phyloP scores from a whole-genome alignment of 2,888 invertebrate species.

The Tethea ocularis region DNA sequence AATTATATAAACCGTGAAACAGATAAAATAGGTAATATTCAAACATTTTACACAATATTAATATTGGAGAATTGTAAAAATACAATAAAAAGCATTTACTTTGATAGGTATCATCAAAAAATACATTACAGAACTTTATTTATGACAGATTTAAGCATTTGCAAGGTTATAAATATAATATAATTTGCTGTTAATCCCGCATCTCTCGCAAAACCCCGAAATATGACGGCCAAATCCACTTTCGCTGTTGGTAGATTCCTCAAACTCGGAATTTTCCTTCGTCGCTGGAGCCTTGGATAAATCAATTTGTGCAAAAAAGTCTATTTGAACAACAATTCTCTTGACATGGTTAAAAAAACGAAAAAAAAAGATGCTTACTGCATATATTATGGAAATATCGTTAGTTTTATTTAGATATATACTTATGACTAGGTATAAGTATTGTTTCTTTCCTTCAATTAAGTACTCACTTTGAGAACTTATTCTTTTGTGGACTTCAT shows the following conservation, averaged over 20 bases:
- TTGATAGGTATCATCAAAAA: slow-evolving; percentile 9
- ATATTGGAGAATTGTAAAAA: not conserved
- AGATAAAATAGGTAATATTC: not conserved
- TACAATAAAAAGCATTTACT: not conserved
- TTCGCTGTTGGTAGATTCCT: slow-evolving; percentile 20
- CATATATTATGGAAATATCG: no score
- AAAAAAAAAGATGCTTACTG: not conserved
- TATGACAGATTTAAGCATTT: slow-evolving; percentile 19
- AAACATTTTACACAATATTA: not conserved
- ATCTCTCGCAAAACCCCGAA: slow-evolving; percentile 16
- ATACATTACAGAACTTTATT: slow-evolving; percentile 22
- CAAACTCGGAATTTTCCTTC: slow-evolving; percentile 10
- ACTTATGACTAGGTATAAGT: not conserved
- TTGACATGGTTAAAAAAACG: slow-evolving; percentile 4
- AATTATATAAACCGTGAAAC: slow-evolving; percentile 10
- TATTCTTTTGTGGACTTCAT: not conserved
- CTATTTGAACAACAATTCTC: slow-evolving; percentile 21
- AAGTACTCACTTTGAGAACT: not conserved
- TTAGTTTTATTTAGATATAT: no score
- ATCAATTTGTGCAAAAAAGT: slow-evolving; percentile 29
- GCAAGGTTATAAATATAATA: slow-evolving; percentile 25
- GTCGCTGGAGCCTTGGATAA: slow-evolving; percentile 26
- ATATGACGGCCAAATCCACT: slow-evolving; percentile 33
- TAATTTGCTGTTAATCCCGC: slow-evolving; percentile 21
- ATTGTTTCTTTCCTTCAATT: slow-evolving; percentile 5